Base-by-base conservation (phyloP, 2,113 vertebrate genomes). In the Myotis brandtii region DNA sequence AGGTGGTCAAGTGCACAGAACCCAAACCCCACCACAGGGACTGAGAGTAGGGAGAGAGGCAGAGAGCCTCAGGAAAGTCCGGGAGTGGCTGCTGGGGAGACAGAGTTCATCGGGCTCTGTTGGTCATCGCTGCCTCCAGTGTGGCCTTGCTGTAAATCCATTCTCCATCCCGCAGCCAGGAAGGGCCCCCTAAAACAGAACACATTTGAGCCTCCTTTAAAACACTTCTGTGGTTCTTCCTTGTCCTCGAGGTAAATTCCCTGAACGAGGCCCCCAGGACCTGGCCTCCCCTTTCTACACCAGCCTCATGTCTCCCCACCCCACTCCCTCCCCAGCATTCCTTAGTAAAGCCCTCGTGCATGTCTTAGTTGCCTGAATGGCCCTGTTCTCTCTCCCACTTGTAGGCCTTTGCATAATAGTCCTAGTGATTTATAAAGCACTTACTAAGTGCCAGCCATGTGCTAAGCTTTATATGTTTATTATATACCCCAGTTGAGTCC, bases 351-450 rank as follows among this genome's bases (percentile, higher is more conserved):
- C 32, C 18, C 23, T 7, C 25, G 3, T 23, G 64, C 34, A 1
- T 21, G 40, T 50, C 67, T 30, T 56, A 43, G 83, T 30, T 77
- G n/a, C 48, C 82, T 76, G 34, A 83, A 43, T 34, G 48, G 30
- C 18, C 77, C 43, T n/a, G 50, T 72, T 88, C 70, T 52, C 34
- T 25, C 50, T 64, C 75, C 76, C 32, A 56, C 83, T 69, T 70
- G 83, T 64, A 59, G 43, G 50, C 9, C 77, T 94, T 83, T 94
- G 70, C n/a, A 5, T 54, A 77, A 83, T 5, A 72, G 43, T 72
- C 30, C 17, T 70, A 30, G 79, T 86, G 76, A 70, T 88, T 94
- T 91, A 72, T 54, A 94, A 91, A 88, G 83, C 34, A 54, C 73
- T 70, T 27, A 66, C 66, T 62, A 88, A 83, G 50, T 83, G 34